Evolutionary conservation across 2,113 vertebrate species (phyloP).

Genomic region (Daubentonia madagascariensis): DNA sequence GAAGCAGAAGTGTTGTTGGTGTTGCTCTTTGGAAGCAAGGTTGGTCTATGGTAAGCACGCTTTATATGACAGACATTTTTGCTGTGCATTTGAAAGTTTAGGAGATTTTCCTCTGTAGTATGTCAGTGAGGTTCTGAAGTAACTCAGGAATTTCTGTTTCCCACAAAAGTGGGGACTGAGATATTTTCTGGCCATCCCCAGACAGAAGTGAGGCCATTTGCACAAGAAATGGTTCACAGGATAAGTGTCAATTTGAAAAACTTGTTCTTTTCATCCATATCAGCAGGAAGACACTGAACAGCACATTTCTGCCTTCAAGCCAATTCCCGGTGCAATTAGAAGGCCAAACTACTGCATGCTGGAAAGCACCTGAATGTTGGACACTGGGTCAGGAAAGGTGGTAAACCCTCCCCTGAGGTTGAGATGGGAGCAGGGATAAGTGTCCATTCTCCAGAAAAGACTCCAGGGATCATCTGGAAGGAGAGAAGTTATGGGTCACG

Average conservation of each 20-base stretch:
- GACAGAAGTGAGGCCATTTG: background rate
- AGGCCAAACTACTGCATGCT: background rate
- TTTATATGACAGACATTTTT: background rate
- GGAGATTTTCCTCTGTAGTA: background rate
- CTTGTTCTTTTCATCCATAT: background rate
- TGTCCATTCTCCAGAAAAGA: background rate
- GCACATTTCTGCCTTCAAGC: background rate
- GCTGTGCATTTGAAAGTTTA: background rate
- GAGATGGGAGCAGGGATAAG: background rate
- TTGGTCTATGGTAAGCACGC: background rate
- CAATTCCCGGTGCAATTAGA: background rate
- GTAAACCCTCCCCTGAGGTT: background rate
- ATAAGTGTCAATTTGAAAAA: background rate
- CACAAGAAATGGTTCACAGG: background rate
- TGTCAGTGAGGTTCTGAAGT: background rate
- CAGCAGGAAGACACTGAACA: background rate
- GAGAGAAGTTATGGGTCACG: background rate
- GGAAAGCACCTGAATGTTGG: background rate
- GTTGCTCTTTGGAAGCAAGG: background rate
- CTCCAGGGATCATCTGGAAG: background rate
- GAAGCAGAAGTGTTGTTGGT: background rate
- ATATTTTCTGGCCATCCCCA: background rate
- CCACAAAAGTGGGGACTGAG: background rate
- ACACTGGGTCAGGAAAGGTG: background rate
- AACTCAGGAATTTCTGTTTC: background rate